Evolutionary conservation across 2,888 invertebrate genomes (phyloP), one percentile per base, ranked within the genome.

Genomic region (Junonia oenone): DNA sequence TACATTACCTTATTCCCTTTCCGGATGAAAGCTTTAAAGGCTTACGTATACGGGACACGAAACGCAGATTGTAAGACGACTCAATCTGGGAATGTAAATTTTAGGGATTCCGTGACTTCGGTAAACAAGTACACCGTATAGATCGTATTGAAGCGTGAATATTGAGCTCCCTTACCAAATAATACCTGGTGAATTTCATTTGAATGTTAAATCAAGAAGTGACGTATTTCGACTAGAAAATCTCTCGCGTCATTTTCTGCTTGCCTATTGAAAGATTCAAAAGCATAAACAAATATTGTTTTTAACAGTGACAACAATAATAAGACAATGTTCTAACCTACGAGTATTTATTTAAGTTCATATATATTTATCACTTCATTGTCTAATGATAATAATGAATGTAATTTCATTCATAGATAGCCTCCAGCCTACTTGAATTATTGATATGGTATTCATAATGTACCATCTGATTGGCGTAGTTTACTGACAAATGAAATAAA

Each of bases 11-110:
- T 22, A 48, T 50, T 35, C 49, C 45, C 46, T 50, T 40, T 46
- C n/a, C 55, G 55, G 60, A 55, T 60, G 55, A 61, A 61, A 53
- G 61, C 55, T 61, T 61, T 58, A 58, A 61, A 47, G 58, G 61
- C 61, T 61, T 56, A 55, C 58, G 58, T 49, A 58, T 55, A 59
- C 51, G 51, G 53, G 56, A 61, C 56, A 56, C 59, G 59, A 56
- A 61, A 61, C 58, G 59, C 56, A 59, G 61, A 56, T 59, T 58
- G 61, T 59, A 56, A 61, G 58, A 61, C 58, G 58, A 61, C 58
- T 61, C 61, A 61, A 61, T 74, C 71, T 70, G 59, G 60, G 66
- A 69, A 72, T 72, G 71, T 67, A 71, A 72, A 72, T 73, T 67
- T 59, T 56, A 64, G 64, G 67, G 66, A 62, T 67, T 66, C 51